These are phyloP conservation scores for Siderastrea siderea DNA, from an alignment of 92 coral and sea anemone species.

Conservation along the genomic window DNA sequence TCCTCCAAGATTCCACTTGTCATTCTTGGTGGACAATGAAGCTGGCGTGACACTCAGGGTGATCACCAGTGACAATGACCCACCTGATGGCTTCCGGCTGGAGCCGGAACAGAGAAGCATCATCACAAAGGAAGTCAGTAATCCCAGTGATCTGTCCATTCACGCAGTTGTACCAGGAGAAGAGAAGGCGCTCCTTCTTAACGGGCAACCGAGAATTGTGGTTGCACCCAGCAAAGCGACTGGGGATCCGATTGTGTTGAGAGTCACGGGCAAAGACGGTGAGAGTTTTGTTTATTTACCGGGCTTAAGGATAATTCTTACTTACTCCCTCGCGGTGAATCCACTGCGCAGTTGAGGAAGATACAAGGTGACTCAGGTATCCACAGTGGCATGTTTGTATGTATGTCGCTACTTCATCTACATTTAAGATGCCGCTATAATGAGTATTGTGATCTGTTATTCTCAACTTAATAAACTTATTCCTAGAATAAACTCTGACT, in stretches of 20 bases:
- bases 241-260: conserved; percentile 72
- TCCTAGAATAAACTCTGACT: too few species aligned
- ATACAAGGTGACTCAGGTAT: too few species aligned
- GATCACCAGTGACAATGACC: conserved; percentile 92
- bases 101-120: conserved; percentile 72
- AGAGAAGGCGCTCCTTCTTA: conserved; percentile 74
- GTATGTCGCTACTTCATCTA: too few species aligned
- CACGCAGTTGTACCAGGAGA: conserved; percentile 86
- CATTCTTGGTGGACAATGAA: conserved; percentile 79
- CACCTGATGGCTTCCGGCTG: conserved; percentile 83
- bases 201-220: conserved; percentile 64
- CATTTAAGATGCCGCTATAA: too few species aligned
- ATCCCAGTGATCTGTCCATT: conserved; percentile 67
- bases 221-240: conserved; percentile 80
- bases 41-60: conserved; percentile 64
- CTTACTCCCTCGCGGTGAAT: too few species aligned
- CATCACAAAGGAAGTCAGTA: conserved; percentile 82
- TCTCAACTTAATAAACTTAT: too few species aligned
- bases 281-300: neutral
- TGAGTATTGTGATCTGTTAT: too few species aligned
- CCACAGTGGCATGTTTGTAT: too few species aligned
- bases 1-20: conserved; percentile 79
- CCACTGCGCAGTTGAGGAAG: too few species aligned
- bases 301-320: neutral
- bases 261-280: conserved; percentile 53